These are phyloP conservation scores for Lamprologus callipterus DNA, from an alignment of 2,113 vertebrate species.

Conservation along the genomic window DNA sequence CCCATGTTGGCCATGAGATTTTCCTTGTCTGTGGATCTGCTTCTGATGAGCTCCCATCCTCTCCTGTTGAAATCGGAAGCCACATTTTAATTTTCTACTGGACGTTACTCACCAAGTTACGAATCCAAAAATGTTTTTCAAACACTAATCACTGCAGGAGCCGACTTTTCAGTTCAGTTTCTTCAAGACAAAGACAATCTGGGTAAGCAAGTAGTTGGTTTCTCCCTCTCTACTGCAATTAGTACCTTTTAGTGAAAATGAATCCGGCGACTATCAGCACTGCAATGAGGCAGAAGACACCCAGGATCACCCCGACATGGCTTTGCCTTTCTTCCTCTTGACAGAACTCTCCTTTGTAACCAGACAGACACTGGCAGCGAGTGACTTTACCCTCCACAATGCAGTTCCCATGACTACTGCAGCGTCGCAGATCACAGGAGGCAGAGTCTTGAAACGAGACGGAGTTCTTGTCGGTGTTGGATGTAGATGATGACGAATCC, in stretches of 20 bases:
- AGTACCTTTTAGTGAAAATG: slow-evolving; percentile 44
- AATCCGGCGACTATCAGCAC: neutral
- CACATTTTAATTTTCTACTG: neutral
- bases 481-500: neutral
- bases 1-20: slow-evolving; percentile 63
- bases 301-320: slow-evolving; percentile 24
- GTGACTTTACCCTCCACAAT: slow-evolving; percentile 39
- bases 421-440: slow-evolving; percentile 67
- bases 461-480: neutral
- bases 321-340: slow-evolving; percentile 44
- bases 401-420: slow-evolving; percentile 73
- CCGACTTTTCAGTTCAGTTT: neutral
- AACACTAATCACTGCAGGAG: neutral
- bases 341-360: slow-evolving; percentile 76
- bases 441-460: slow-evolving; percentile 1
- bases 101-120: neutral
- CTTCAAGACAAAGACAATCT: neutral
- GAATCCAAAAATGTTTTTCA: neutral
- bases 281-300: neutral
- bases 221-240: neutral
- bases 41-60: neutral
- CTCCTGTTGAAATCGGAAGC: slow-evolving; percentile 11
- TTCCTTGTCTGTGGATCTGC: slow-evolving; percentile 55
- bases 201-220: neutral
- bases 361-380: slow-evolving; percentile 70